Conservation (phyloP, 2,888 invertebrate genomes). For the Arctia plantaginis region DNA sequence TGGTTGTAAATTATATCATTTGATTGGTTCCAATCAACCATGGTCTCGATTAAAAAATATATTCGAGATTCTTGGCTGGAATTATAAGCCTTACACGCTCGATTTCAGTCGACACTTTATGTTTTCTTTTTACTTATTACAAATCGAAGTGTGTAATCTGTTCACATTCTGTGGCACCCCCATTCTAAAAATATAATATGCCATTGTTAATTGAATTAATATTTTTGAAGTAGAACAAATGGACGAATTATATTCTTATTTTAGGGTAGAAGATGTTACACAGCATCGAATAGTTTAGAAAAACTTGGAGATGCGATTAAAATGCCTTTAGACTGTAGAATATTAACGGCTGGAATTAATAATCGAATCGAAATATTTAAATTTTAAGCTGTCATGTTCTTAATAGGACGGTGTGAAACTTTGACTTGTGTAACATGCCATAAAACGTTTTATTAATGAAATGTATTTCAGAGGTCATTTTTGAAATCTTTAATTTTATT, state of each 20-base stretch:
- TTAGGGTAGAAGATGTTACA: slow-evolving; percentile 8
- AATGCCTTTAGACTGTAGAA: not conserved
- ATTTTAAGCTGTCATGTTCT: not conserved
- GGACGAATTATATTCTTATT: slow-evolving; percentile 14
- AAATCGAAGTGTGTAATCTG: slow-evolving; percentile 54
- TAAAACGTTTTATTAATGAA: not conserved
- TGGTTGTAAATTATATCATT: slow-evolving; percentile 79
- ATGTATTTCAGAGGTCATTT: not conserved
- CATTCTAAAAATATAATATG: slow-evolving; percentile 41
- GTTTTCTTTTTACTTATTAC: slow-evolving; percentile 53
- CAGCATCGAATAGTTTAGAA: not conserved
- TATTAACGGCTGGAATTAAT: not conserved
- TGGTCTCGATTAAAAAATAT: slow-evolving; percentile 75
- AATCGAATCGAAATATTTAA: slow-evolving; percentile 2
- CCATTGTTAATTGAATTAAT: slow-evolving; percentile 50
- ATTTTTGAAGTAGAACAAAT: slow-evolving; percentile 43
- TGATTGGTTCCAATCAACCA: slow-evolving; percentile 83
- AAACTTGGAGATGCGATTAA: not conserved
- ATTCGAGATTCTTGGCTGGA: slow-evolving; percentile 59
- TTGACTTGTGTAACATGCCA: not conserved
- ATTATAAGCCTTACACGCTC: slow-evolving; percentile 64
- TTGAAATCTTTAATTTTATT: not conserved
- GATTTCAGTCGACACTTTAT: slow-evolving; percentile 65
- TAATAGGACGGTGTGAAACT: not conserved
- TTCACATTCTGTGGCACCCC: slow-evolving; percentile 52